Base-by-base conservation (phyloP, 2,888 invertebrate species). In the Noctua janthe region DNA sequence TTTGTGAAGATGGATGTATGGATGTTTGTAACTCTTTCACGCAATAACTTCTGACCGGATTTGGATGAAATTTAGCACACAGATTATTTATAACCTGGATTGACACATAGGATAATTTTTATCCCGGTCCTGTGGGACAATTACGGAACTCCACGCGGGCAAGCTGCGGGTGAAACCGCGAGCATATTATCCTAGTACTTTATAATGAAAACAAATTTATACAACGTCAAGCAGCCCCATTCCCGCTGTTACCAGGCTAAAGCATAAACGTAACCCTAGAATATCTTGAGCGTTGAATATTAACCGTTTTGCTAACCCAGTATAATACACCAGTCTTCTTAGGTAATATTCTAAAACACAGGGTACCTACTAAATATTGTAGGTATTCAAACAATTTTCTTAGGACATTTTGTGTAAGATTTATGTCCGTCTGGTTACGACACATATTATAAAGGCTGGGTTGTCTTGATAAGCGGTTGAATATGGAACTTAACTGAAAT, bases 331-430 rank as follows among this genome's bases (percentile, higher is more conserved):
- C 47, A 74, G 1, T 7, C 11, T 43, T 64, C 59, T 35, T 43
- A 43, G 23, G 51, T 47, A 62, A 54, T 64, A 80, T 64, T 72
- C 43, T 80, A 79, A 71, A 62, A 54, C 47, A 76, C 4, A 71
- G n/a, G 4, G 39, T 51, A 51, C 6, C 51, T 54, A 79, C 35
- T 62, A 71, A 62, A 79, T 71, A 62, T 54, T 80, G 80, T 71
- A 80, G 4, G 23, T 71, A 47, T 20, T 47, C 10, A 35, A 47
- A 20, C 15, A 17, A 15, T 62, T 35, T 29, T 80, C 29, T 80
- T 71, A 15, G 15, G 35, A 35, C 20, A 64, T 64, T 80, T 62
- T 71, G 62, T 43, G 17, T n/a, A 35, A 71, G 59, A 80, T 80
- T 72, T 80, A 80, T 64, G 62, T 10, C 35, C 3, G 23, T 47